These are phyloP conservation scores for Eupsittula cactorum DNA, from an alignment of 2,113 vertebrate genomes.

Conservation along the genomic window DNA sequence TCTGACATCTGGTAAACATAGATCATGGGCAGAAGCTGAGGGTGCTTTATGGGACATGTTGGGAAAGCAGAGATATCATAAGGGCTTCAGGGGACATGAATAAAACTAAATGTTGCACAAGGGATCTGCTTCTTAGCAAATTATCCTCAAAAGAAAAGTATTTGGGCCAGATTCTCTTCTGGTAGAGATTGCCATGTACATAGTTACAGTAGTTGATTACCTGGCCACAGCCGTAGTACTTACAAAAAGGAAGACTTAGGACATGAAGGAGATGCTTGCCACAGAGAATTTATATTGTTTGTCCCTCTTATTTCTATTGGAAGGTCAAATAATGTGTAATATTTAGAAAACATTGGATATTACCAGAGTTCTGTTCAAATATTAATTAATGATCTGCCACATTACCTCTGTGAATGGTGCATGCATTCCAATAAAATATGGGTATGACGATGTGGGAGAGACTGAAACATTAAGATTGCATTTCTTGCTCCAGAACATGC, in stretches of 20 bases:
- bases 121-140: background rate
- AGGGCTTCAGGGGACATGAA: background rate
- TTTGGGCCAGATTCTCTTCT: background rate
- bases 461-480: background rate
- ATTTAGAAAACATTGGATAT: background rate
- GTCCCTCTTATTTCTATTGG: background rate
- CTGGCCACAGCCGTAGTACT: background rate
- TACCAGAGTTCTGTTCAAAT: background rate
- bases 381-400: background rate
- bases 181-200: background rate
- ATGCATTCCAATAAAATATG: background rate
- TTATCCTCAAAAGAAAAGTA: background rate
- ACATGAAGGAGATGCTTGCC: background rate
- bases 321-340: background rate
- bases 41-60: background rate
- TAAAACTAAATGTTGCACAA: background rate
- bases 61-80: background rate
- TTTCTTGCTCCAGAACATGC: background rate
- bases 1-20: background rate
- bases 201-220: background rate
- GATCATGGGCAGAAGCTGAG: background rate
- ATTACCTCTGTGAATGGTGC: background rate
- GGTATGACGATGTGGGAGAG: background rate
- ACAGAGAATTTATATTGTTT: background rate
- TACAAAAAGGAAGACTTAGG: background rate